phyloP scores from a whole-genome alignment of 1,140 invertebrate species.

The Anoplolepis gracilipes region DNA sequence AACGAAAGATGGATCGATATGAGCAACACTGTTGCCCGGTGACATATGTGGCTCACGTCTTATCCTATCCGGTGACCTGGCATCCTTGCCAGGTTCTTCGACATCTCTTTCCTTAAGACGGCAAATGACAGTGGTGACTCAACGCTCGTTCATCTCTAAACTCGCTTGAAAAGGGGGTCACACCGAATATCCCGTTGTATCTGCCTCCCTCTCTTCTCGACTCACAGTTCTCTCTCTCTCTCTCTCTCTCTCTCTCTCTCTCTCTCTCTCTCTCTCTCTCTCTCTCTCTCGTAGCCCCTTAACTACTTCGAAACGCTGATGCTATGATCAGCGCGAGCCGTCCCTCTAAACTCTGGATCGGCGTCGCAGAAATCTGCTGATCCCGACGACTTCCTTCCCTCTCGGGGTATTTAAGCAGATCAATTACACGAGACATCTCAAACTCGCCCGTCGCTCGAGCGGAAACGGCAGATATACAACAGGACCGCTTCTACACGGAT shows the following conservation, averaged over 20 bases:
- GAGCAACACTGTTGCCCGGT: constrained; percentile 42
- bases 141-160: constrained; percentile 64
- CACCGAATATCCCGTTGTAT: constrained; percentile 17
- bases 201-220: neutral
- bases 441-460: constrained; percentile 46
- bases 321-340: neutral
- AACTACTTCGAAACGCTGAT: constrained; percentile 56
- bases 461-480: constrained; percentile 23
- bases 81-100: constrained; percentile 50
- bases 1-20: constrained; percentile 39
- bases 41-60: constrained; percentile 69
- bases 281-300: constrained; percentile 46
- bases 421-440: constrained; percentile 57
- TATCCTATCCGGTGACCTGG: constrained; percentile 48
- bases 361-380: constrained; percentile 61
- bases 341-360: constrained; percentile 30
- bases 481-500: constrained; percentile 9
- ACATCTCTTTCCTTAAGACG: constrained; percentile 34
- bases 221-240: constrained; percentile 19
- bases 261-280: too few relatives aligned
- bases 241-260: too few relatives aligned
- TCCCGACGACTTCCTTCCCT: constrained; percentile 42
- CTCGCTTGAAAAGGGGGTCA: constrained; percentile 61
- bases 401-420: constrained; percentile 62
- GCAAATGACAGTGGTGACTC: constrained; percentile 50